phyloP scores from a whole-genome alignment of 92 coral and sea anemone genomes.

The Bergia puertoricense region DNA sequence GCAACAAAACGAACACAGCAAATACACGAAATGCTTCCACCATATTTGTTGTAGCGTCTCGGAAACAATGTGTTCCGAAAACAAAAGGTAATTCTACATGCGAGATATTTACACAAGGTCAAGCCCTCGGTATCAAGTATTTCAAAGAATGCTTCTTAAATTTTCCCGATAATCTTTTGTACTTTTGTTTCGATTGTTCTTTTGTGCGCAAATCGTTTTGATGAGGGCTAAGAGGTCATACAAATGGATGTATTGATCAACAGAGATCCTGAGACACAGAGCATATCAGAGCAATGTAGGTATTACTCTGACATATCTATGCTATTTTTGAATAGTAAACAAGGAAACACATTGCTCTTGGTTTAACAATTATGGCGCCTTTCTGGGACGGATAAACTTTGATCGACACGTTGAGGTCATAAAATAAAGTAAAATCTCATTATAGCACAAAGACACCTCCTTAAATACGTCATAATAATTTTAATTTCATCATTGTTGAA shows the following conservation, averaged over 20 bases:
- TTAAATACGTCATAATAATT: too few relatives aligned
- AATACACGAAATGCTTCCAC: background rate
- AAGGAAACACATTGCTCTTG: background rate
- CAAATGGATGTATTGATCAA: background rate
- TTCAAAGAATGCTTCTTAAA: background rate
- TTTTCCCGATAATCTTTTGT: conserved; percentile 1
- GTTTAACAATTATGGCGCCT: background rate
- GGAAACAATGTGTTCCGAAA: background rate
- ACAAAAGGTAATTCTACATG: conserved; percentile 1
- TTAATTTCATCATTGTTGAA: too few relatives aligned
- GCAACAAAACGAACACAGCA: background rate
- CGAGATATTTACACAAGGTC: background rate
- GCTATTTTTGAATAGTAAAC: background rate
- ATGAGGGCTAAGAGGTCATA: background rate
- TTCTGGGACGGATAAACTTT: background rate
- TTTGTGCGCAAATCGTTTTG: background rate
- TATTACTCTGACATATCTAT: background rate
- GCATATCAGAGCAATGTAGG: background rate
- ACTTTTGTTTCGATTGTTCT: conserved; percentile 1
- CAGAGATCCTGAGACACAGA: too few relatives aligned
- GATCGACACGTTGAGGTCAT: background rate
- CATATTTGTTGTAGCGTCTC: background rate
- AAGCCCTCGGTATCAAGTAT: conserved; percentile 4
- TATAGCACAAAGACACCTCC: too few relatives aligned
- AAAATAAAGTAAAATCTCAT: too few relatives aligned